These are phyloP conservation scores for Parascotia fuliginaria DNA, from an alignment of 2,888 invertebrate species.

Conservation along the genomic window DNA sequence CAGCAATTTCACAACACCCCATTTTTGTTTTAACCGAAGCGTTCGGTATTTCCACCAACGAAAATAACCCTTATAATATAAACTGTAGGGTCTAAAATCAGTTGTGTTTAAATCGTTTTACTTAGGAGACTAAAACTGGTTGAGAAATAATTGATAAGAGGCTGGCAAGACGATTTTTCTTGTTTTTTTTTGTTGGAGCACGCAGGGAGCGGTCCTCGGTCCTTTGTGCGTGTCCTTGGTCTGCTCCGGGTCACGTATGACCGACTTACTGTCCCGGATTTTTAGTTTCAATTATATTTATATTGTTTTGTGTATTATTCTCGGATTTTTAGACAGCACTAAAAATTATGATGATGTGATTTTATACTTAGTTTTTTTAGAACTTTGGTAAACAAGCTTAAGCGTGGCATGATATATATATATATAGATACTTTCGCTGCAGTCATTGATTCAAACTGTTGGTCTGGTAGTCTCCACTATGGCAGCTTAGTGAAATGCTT, in stretches of 20 bases:
- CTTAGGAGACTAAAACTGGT: conserved; percentile 52
- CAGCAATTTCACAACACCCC: conserved; percentile 51
- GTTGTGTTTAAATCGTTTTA: conserved; percentile 26
- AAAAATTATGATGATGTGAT: too few relatives aligned
- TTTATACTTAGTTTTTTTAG: too few relatives aligned
- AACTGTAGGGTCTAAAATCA: conserved; percentile 2
- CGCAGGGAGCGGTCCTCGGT: conserved; percentile 15
- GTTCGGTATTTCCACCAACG: conserved; percentile 44
- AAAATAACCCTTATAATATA: conserved; percentile 32
- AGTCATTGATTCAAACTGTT: too few relatives aligned
- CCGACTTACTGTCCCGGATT: conserved; percentile 11
- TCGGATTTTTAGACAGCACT: too few relatives aligned
- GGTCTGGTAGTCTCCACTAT: too few relatives aligned
- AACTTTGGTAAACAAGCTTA: too few relatives aligned
- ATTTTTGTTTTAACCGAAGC: conserved; percentile 62
- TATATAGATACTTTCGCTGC: too few relatives aligned
- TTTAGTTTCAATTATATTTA: conserved; percentile 10
- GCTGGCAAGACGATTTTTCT: conserved; percentile 47
- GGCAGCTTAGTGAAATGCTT: too few relatives aligned
- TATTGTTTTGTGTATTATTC: neutral
- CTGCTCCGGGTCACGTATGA: conserved; percentile 33
- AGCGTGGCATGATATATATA: too few relatives aligned
- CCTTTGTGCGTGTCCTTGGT: conserved; percentile 40
- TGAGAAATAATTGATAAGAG: conserved; percentile 60
- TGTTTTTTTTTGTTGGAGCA: conserved; percentile 45